Base-by-base conservation (phyloP, 2,888 invertebrate genomes). In the Tubulanus polymorphus region DNA sequence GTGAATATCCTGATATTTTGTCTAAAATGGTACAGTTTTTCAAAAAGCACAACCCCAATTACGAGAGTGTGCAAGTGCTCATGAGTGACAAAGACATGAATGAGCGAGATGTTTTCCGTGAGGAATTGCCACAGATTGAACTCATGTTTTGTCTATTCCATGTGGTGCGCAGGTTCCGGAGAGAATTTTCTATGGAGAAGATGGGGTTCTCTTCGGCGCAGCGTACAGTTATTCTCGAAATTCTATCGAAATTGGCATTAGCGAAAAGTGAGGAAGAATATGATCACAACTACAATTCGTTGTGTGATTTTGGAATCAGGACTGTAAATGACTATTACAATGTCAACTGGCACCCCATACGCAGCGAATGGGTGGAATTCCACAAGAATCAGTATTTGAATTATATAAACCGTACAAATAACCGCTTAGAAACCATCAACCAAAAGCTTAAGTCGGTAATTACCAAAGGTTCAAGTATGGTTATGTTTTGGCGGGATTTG, bases 1-100 rank as follows among this genome's bases (percentile, higher is more conserved):
- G 48, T 8, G 64, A 61, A 30, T 56, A 57, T 12, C 48, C 37
- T 30, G 30, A 15, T 10, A 60, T 55, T 5, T 49, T 63, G 47
- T 26, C 15, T 27, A 26, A 32, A 12, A 37, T 62, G 49, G 35
- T 63, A 20, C 12, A 47, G 15, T 32, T 55, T 15, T 63, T 63
- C 45, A 55, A 52, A 18, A 28, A 55, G 37, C 28, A 32, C 5
- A 54, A 62, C 48, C 37, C 26, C 26, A 23, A 27, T 12, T 30
- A 20, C n/a, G 32, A 48, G 20, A 30, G 23, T 6, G 51, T 53
- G 10, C 48, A 27, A 47, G 48, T 37, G 20, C 28, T 63, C 27
- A 60, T 60, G 53, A 54, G 57, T 15, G 60, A 63, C 50, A 62
- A 63, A 29, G 63, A 63, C 32, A 60, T 63, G 62, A 35, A 37